Percentiles rank a stretch among this genome's conserved stretches.
Evolutionary conservation across 2,113 vertebrate species (phyloP).

Genomic region (Hymenochirus boettgeri): DNA sequence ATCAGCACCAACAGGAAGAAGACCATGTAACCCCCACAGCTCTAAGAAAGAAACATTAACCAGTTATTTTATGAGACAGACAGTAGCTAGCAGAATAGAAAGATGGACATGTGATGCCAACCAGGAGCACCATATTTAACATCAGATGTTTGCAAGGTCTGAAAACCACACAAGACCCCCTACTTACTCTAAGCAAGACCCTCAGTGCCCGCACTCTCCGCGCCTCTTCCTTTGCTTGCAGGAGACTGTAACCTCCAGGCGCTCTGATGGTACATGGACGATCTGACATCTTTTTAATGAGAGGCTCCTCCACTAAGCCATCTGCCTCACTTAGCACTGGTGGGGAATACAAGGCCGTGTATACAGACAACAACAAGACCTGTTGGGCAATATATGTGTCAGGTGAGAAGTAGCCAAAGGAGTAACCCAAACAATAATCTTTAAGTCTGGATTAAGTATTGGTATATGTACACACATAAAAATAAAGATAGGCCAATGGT

Average conservation of each 20-base stretch:
- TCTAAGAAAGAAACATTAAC: slow-evolving; percentile 45
- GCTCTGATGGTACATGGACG: slow-evolving; percentile 56
- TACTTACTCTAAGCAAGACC: slow-evolving; percentile 63
- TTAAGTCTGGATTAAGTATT: too few species aligned
- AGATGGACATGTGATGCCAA: background rate
- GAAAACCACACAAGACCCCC: too few species aligned
- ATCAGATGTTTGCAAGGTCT: too few species aligned
- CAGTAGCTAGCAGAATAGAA: background rate
- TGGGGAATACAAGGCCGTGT: slow-evolving; percentile 53
- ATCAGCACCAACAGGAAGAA: slow-evolving; percentile 68
- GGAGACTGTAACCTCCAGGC: slow-evolving; percentile 65
- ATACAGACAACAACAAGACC: slow-evolving; percentile 62
- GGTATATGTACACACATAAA: too few species aligned
- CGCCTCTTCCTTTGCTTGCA: slow-evolving; percentile 71
- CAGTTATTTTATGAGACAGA: background rate
- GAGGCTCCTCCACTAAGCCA: slow-evolving; percentile 56
- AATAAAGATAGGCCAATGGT: background rate
- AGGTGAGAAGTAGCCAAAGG: too few species aligned
- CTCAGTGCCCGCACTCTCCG: slow-evolving; percentile 59
- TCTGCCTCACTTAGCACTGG: slow-evolving; percentile 68
- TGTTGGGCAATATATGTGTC: slow-evolving; percentile 30
- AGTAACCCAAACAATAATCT: too few species aligned
- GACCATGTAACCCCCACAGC: slow-evolving; percentile 60
- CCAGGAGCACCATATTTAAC: too few species aligned
- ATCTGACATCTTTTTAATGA: slow-evolving; percentile 50